Percentiles rank a stretch among this genome's conserved stretches.
These are phyloP conservation scores for Colinus virginianus DNA, from an alignment of 2,113 vertebrate genomes.

Conservation along the genomic window DNA sequence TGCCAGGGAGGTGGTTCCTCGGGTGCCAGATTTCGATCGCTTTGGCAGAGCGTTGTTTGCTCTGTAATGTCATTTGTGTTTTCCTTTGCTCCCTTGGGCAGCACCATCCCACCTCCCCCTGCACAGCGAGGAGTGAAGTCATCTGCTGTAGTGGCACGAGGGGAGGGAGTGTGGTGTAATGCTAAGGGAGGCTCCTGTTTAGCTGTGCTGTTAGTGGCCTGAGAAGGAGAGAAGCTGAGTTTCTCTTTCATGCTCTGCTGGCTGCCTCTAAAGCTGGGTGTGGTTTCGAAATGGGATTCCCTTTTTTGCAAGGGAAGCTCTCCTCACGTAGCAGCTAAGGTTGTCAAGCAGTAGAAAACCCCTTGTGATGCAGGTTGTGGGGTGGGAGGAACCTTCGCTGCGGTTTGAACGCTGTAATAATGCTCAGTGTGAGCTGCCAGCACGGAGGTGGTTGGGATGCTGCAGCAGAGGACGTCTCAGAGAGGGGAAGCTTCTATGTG, in stretches of 20 bases:
- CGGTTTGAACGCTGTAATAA: neutral
- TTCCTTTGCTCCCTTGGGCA: neutral
- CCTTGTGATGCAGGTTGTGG: accelerated
- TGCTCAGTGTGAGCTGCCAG: neutral
- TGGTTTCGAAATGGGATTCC: neutral
- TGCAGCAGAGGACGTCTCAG: neutral
- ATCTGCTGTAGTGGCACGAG: accelerated
- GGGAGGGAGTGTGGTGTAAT: neutral
- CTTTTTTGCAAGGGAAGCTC: neutral
- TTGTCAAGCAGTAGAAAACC: neutral
- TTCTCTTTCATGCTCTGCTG: neutral
- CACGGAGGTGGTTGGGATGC: neutral
- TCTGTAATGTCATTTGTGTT: neutral
- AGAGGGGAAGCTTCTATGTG: neutral
- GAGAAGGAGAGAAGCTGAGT: neutral
- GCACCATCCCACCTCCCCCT: neutral
- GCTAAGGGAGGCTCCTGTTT: neutral
- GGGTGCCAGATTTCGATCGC: neutral
- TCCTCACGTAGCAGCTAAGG: neutral
- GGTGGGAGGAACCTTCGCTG: neutral
- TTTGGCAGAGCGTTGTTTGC: neutral
- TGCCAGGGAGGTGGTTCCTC: neutral
- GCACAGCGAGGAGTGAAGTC: accelerated
- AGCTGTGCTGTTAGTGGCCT: neutral
- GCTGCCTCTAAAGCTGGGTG: neutral